phyloP scores from a whole-genome alignment of 2,888 invertebrate species.

The Galerucella pusilla region DNA sequence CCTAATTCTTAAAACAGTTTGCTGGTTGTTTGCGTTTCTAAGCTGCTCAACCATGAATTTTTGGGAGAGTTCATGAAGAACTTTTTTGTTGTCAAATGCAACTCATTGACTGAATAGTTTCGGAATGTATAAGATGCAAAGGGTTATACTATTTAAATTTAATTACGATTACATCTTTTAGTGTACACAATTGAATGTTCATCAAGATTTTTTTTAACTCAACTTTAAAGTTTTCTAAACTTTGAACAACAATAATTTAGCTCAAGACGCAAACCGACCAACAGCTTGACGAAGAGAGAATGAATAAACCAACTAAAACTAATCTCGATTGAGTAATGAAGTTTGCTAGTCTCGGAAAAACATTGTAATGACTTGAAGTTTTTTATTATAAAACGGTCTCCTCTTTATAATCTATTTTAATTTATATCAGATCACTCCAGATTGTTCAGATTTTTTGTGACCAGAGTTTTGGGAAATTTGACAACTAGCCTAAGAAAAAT shows the following conservation, averaged over 20 bases:
- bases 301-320: slow-evolving; percentile 4
- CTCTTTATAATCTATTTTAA: neutral
- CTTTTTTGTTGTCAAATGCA: no score
- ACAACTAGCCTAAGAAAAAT: no score
- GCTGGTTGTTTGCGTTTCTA: no score
- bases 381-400: neutral
- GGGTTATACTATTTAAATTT: no score
- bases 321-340: slow-evolving; percentile 1
- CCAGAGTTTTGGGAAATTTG: no score
- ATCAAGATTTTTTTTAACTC: neutral
- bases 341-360: neutral
- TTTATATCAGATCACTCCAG: no score
- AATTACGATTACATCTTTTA: neutral
- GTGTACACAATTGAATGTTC: neutral
- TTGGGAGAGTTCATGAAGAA: no score
- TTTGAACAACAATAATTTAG: neutral
- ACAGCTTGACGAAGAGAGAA: neutral
- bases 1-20: no score
- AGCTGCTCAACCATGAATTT: no score
- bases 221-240: neutral
- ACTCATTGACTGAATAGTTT: no score
- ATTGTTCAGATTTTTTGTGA: no score
- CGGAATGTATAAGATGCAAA: neutral
- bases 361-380: neutral
- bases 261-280: neutral